Percentiles rank a stretch among this genome's conserved stretches.
Conservation (phyloP, 2,797 vertebrate genomes). For the Chrosomus eos region DNA sequence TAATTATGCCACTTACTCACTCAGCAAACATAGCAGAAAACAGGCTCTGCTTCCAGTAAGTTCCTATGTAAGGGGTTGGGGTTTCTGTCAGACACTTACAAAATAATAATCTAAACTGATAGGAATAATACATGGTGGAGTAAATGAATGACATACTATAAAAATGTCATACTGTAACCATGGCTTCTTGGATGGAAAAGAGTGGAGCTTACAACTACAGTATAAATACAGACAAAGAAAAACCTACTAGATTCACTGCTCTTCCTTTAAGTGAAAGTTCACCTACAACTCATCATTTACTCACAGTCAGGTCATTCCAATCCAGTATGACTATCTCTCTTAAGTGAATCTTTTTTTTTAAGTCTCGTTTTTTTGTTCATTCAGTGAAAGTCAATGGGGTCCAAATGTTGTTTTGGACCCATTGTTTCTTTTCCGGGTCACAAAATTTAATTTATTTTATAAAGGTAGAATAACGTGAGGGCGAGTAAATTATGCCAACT, state of each 20-base stretch:
- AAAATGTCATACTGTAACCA: constrained; percentile 25
- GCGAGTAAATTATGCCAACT: background rate
- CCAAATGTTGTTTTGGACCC: background rate
- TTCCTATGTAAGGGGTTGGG: constrained; percentile 44
- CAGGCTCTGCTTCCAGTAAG: constrained; percentile 65
- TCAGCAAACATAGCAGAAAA: constrained; percentile 71
- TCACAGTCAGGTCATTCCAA: background rate
- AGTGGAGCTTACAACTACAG: background rate
- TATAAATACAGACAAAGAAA: constrained; percentile 9
- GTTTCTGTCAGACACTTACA: constrained; percentile 52
- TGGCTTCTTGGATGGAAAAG: constrained; percentile 9
- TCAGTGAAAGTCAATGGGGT: background rate
- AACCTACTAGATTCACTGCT: background rate
- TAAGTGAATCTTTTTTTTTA: background rate
- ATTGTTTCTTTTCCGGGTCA: too few species aligned
- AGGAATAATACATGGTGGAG: constrained; percentile 32
- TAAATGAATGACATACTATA: constrained; percentile 22
- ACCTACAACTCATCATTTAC: background rate
- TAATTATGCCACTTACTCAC: constrained; percentile 80
- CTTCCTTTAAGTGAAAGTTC: constrained; percentile 8
- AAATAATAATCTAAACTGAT: constrained; percentile 51
- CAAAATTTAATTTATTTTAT: too few species aligned
- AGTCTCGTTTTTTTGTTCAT: background rate
- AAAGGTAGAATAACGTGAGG: background rate
- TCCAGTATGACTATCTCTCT: background rate